These are phyloP conservation scores for Nothobranchius furzeri DNA, from an alignment of 2,113 vertebrate genomes.

Conservation along the genomic window DNA sequence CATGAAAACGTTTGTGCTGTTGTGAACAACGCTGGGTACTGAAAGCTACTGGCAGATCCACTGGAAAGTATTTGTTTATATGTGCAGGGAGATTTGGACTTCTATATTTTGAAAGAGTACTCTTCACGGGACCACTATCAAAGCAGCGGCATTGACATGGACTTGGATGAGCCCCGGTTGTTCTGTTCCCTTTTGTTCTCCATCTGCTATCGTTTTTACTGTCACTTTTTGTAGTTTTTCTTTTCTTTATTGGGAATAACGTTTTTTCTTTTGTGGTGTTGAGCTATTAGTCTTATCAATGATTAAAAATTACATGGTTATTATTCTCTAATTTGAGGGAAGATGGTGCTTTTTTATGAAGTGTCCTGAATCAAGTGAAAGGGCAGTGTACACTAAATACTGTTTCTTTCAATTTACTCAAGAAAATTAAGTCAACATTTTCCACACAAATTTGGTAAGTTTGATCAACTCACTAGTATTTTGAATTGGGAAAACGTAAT, in stretches of 20 bases:
- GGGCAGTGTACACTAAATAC: no score
- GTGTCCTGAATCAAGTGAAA: no score
- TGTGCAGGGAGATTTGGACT: conserved; percentile 50
- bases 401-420: no score
- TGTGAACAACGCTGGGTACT: conserved; percentile 22
- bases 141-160: conserved; percentile 25
- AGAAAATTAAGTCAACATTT: no score
- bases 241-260: conserved; percentile 4
- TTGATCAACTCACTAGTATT: no score
- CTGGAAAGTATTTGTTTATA: conserved; percentile 58
- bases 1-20: conserved; percentile 19
- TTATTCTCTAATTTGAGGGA: background rate
- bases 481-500: no score
- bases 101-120: conserved; percentile 49
- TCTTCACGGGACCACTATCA: conserved; percentile 28
- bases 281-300: conserved; percentile 46
- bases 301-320: conserved; percentile 7
- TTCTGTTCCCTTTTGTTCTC: background rate
- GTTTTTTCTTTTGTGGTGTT: conserved; percentile 31
- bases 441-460: no score
- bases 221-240: conserved; percentile 10
- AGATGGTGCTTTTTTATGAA: background rate
- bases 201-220: background rate
- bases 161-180: conserved; percentile 27
- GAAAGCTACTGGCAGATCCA: conserved; percentile 57